A percentile compares a stretch with the other conserved stretches of the same genome.
Conservation (phyloP, 1,140 invertebrate species). For the Phymastichus coffea region DNA sequence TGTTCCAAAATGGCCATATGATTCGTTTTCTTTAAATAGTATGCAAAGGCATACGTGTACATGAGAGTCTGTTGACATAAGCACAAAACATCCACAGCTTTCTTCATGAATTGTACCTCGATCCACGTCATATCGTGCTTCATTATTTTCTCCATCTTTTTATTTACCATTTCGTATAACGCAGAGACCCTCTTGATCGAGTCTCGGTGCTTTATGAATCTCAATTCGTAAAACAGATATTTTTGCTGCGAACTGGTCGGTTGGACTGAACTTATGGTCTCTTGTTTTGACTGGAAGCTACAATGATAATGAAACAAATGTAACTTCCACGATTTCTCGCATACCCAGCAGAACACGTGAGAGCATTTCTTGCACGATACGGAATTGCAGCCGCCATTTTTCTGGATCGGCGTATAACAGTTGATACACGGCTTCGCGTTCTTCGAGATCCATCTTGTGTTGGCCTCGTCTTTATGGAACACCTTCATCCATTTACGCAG, state of each 20-base stretch:
- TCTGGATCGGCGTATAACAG: constrained; percentile 97
- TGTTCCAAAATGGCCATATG: constrained; percentile 99
- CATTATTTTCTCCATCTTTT: constrained; percentile 99
- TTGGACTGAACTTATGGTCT: constrained; percentile 93
- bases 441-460: constrained; percentile 98
- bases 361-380: constrained; percentile 99
- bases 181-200: constrained; percentile 71
- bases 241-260: constrained; percentile 87
- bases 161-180: constrained; percentile 87
- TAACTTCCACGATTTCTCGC: constrained; percentile 96
- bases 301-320: constrained; percentile 98
- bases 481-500: constrained; percentile 98
- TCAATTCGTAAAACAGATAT: constrained; percentile 97
- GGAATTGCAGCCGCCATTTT: constrained; percentile 98
- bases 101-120: constrained; percentile 96
- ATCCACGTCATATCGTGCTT: constrained; percentile 99
- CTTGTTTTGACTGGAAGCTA: constrained; percentile 96
- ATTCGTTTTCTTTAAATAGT: constrained; percentile 98
- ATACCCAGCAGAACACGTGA: constrained; percentile 98
- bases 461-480: constrained; percentile 98
- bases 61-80: constrained; percentile 96
- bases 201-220: constrained; percentile 99
- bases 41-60: constrained; percentile 99
- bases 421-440: constrained; percentile 99
- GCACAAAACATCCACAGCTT: constrained; percentile 96